phyloP scores from a whole-genome alignment of 2,888 invertebrate species.

The Caenorhabditis drosophilae region DNA sequence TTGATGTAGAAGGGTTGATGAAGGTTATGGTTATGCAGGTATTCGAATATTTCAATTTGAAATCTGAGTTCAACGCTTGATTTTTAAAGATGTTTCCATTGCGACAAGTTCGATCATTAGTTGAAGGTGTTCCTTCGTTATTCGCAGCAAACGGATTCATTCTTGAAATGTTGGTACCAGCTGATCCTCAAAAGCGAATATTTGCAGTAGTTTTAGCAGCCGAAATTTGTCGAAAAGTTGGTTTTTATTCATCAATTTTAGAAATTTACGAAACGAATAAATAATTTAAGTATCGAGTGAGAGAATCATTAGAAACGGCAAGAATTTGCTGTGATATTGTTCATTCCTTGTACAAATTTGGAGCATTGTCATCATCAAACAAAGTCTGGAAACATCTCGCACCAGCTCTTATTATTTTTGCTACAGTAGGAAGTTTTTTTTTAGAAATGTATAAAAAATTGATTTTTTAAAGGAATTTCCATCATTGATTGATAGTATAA shows the following conservation, averaged over 20 bases:
- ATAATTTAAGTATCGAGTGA: constrained; percentile 39
- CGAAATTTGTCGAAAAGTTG: constrained; percentile 35
- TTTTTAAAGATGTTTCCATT: constrained; percentile 33
- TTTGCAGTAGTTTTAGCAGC: constrained; percentile 35
- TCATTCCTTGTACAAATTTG: constrained; percentile 36
- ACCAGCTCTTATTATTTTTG: constrained; percentile 20
- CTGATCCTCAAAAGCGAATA: constrained; percentile 36
- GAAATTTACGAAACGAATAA: not conserved
- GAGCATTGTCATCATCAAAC: constrained; percentile 20
- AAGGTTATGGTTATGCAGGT: constrained; percentile 39
- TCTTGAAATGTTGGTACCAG: constrained; percentile 27
- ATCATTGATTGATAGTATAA: constrained; percentile 23
- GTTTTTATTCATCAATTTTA: not conserved
- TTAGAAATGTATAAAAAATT: not conserved
- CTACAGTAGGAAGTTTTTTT: constrained; percentile 10
- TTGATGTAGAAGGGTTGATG: constrained; percentile 37
- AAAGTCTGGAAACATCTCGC: constrained; percentile 35
- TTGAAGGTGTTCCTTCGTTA: constrained; percentile 42
- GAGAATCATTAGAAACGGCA: constrained; percentile 18
- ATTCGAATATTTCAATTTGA: not conserved
- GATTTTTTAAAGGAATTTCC: constrained; percentile 28
- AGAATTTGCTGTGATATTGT: constrained; percentile 34
- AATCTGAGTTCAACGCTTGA: not conserved
- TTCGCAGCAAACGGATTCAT: constrained; percentile 29
- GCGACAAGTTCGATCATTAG: constrained; percentile 32